Percentiles rank a stretch among this genome's conserved stretches.
Evolutionary conservation across 2,888 invertebrate species (phyloP).

Genomic region (Heliconius cydno): DNA sequence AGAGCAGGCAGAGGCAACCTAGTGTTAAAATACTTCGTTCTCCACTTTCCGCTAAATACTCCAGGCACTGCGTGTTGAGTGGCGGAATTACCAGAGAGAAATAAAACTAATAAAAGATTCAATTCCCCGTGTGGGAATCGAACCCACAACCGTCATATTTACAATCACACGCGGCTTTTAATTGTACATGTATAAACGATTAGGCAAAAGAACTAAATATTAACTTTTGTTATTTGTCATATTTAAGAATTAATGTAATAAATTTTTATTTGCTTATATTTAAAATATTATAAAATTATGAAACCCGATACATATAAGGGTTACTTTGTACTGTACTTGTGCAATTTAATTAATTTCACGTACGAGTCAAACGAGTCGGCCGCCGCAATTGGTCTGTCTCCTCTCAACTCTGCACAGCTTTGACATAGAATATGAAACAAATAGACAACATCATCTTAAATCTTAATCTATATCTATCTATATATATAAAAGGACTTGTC

Average conservation of each 20-base stretch:
- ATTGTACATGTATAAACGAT: too few relatives aligned
- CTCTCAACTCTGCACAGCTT: conserved; percentile 53
- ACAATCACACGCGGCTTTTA: too few relatives aligned
- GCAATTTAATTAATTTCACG: conserved; percentile 66
- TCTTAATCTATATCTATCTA: too few relatives aligned
- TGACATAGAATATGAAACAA: conserved; percentile 50
- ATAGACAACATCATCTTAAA: conserved; percentile 3
- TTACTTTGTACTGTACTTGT: conserved; percentile 42
- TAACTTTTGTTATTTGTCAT: not conserved
- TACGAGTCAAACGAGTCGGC: conserved; percentile 54
- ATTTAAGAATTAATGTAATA: not conserved
- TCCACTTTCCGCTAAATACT: not conserved
- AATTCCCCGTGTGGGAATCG: too few relatives aligned
- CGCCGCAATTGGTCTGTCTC: conserved; percentile 63
- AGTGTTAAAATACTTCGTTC: not conserved
- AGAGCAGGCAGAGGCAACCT: not conserved
- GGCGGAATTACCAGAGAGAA: not conserved
- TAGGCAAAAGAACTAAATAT: too few relatives aligned
- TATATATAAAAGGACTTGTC: too few relatives aligned
- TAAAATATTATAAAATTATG: not conserved
- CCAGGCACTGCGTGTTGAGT: too few relatives aligned
- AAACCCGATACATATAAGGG: conserved; percentile 11
- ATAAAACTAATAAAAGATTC: not conserved
- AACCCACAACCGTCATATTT: too few relatives aligned
- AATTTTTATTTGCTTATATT: not conserved